These are phyloP conservation scores for Hypomecis punctinalis DNA, from an alignment of 2,888 invertebrate species.

Conservation along the genomic window DNA sequence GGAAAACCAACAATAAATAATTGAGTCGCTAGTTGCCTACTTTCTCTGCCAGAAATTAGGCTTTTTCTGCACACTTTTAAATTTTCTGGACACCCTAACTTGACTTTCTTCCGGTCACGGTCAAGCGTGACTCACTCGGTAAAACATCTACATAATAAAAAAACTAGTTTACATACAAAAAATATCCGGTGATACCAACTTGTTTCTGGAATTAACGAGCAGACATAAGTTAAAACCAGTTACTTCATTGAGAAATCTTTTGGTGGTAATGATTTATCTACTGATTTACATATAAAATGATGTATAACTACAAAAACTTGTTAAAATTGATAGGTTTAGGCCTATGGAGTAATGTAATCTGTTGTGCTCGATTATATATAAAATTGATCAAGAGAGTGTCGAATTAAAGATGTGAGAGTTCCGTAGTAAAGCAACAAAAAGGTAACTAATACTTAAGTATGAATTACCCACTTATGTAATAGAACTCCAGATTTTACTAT, in stretches of 20 bases:
- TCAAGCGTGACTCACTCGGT: constrained; percentile 12
- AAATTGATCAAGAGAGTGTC: no score
- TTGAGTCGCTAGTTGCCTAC: no score
- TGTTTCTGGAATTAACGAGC: neutral
- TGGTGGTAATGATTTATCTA: constrained; percentile 8
- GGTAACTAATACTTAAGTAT: no score
- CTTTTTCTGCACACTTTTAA: neutral
- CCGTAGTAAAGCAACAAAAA: no score
- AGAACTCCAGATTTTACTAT: no score
- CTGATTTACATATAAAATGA: constrained; percentile 22
- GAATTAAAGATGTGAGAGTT: no score
- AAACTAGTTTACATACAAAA: constrained; percentile 12
- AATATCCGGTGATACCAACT: neutral
- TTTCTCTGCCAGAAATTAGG: no score
- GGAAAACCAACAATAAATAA: no score
- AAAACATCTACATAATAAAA: constrained; percentile 1
- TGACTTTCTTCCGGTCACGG: constrained; percentile 19
- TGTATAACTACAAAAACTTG: constrained; percentile 2
- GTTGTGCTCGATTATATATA: neutral
- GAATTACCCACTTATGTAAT: no score
- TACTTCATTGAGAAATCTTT: constrained; percentile 19
- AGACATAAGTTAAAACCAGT: constrained; percentile 7
- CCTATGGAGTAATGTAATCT: neutral
- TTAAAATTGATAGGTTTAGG: neutral
- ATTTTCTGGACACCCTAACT: neutral